Conservation (phyloP, 2,797 vertebrate genomes). For the Chromis chromis region DNA sequence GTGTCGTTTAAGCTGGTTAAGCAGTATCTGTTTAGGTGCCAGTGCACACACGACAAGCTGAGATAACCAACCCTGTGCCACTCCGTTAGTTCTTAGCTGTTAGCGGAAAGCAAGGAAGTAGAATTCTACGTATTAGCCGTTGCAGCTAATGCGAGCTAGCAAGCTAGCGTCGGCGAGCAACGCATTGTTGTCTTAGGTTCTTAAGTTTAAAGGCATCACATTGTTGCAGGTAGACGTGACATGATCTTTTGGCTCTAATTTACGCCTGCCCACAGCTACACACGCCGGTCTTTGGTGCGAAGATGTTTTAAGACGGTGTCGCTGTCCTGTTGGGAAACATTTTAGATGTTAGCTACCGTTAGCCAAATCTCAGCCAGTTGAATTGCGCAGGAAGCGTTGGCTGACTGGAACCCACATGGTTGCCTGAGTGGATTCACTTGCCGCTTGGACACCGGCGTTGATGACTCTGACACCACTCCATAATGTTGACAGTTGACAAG, state of each 20-base stretch:
- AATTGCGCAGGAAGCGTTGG: constrained; percentile 74
- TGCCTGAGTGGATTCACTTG: constrained; percentile 28
- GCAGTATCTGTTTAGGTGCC: neutral
- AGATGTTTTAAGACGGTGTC: neutral
- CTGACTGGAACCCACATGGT: constrained; percentile 75
- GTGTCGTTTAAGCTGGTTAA: neutral
- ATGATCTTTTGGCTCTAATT: neutral
- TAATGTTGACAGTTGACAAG: neutral
- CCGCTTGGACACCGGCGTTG: constrained; percentile 11
- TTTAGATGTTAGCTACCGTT: constrained; percentile 39
- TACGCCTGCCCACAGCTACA: no score
- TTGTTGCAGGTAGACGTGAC: constrained; percentile 3
- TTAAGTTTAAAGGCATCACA: constrained; percentile 33
- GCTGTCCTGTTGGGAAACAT: constrained; percentile 1
- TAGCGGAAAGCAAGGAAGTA: constrained; percentile 61
- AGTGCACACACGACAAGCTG: neutral
- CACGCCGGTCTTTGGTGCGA: accelerated
- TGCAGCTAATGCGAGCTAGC: constrained; percentile 50
- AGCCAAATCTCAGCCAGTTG: constrained; percentile 65
- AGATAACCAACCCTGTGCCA: accelerated
- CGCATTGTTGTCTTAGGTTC: constrained; percentile 77
- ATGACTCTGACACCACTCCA: neutral
- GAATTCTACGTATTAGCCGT: constrained; percentile 55
- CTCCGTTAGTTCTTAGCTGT: constrained; percentile 4
- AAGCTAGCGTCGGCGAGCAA: constrained; percentile 53